phyloP scores from a whole-genome alignment of 2,113 vertebrate species.

The Perca fluviatilis region DNA sequence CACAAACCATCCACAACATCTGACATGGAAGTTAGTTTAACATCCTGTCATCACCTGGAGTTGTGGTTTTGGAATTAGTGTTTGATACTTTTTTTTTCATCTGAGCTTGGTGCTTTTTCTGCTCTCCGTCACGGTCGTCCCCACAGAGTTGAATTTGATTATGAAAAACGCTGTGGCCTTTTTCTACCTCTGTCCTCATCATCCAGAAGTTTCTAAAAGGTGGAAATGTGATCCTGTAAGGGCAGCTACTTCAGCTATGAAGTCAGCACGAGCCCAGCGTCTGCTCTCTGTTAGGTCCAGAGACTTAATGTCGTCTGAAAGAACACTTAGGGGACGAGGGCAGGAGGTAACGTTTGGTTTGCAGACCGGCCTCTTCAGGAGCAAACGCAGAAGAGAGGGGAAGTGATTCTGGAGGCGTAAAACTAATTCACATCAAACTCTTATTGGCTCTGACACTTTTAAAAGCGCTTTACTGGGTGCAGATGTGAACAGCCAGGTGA shows the following conservation, averaged over 20 bases:
- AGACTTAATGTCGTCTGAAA: constrained; percentile 30
- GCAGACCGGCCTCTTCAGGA: not conserved
- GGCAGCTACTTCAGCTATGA: not conserved
- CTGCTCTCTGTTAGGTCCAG: constrained; percentile 1
- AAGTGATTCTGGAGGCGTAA: too few relatives aligned
- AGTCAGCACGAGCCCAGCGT: constrained; percentile 1
- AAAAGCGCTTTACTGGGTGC: not conserved
- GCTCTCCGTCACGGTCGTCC: accelerated
- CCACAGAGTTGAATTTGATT: not conserved
- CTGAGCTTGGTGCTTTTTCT: too few relatives aligned
- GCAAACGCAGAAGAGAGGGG: too few relatives aligned
- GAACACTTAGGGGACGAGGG: constrained; percentile 7
- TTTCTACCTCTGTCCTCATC: not conserved
- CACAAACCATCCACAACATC: too few relatives aligned
- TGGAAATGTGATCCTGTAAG: constrained; percentile 23
- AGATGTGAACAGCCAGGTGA: not conserved
- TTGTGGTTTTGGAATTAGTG: not conserved
- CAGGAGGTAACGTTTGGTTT: not conserved
- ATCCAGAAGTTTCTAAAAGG: not conserved
- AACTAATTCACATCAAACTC: not conserved
- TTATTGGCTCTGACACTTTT: not conserved
- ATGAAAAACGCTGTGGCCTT: not conserved
- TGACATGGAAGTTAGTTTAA: too few relatives aligned
- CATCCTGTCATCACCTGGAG: not conserved
- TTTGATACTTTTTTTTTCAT: too few relatives aligned